These are phyloP conservation scores for Clytia hemisphaerica DNA, from an alignment of 30 jellyfish, hydroid and myxozoan genomes.

Conservation along the genomic window DNA sequence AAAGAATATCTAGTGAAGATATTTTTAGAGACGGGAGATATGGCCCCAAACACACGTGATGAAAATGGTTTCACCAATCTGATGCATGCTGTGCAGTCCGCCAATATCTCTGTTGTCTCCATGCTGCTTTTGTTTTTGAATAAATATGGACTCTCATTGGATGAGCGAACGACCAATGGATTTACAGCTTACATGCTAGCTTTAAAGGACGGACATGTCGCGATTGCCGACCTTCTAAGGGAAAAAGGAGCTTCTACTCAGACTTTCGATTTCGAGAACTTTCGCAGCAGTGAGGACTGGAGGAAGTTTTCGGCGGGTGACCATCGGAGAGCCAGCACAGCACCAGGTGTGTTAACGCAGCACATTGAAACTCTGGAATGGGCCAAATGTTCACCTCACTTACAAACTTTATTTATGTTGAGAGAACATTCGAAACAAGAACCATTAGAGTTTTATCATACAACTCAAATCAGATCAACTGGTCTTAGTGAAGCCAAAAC, in stretches of 20 bases:
- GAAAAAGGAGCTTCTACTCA: background rate
- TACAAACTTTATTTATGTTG: too few species aligned
- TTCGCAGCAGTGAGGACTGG: background rate
- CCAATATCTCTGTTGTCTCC: background rate
- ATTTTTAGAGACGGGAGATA: background rate
- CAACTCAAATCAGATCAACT: too few species aligned
- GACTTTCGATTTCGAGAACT: background rate
- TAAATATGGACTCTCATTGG: background rate
- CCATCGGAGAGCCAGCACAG: too few species aligned
- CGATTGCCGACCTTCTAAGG: background rate
- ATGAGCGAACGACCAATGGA: background rate
- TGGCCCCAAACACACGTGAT: background rate
- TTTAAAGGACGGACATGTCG: background rate
- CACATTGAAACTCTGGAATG: too few species aligned
- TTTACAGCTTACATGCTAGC: background rate
- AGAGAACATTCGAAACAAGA: too few species aligned
- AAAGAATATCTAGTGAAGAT: background rate
- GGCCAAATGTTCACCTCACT: too few species aligned
- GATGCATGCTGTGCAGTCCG: conserved; percentile 2
- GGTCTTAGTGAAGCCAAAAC: too few species aligned
- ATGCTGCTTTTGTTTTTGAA: background rate
- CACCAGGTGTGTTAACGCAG: too few species aligned
- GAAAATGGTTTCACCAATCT: background rate
- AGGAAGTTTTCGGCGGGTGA: background rate
- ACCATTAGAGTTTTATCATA: too few species aligned